Evolutionary conservation across 2,113 vertebrate species (phyloP).

Genomic region (Scomber japonicus): DNA sequence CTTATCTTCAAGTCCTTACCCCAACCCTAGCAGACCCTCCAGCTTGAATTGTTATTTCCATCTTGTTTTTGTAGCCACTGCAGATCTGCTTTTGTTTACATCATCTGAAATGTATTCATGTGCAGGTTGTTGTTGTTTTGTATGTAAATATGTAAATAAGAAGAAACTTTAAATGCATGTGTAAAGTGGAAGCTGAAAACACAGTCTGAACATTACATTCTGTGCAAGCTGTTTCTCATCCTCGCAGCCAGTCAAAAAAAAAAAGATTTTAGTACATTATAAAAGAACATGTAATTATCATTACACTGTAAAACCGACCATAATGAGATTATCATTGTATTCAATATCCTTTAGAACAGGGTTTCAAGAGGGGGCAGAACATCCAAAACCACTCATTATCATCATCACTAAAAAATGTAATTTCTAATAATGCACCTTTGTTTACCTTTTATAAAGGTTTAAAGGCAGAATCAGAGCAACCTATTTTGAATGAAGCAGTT

Average conservation of each 20-base stretch:
- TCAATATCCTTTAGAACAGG: conserved; percentile 22
- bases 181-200: background rate
- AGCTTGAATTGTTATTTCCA: conserved; percentile 29
- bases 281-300: conserved; percentile 36
- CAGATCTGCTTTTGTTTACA: conserved; percentile 20
- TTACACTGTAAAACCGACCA: conserved; percentile 37
- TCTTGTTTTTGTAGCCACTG: conserved; percentile 18
- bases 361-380: conserved; percentile 3
- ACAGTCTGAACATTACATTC: background rate
- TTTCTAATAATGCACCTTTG: conserved; percentile 16
- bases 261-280: conserved; percentile 25
- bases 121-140: conserved; percentile 27
- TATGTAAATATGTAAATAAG: background rate
- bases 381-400: conserved; percentile 18
- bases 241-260: background rate
- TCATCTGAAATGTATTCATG: conserved; percentile 26
- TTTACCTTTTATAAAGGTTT: conserved; percentile 10
- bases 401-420: background rate
- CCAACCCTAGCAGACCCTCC: conserved; percentile 38
- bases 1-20: conserved; percentile 18
- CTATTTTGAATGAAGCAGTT: background rate
- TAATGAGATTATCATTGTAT: conserved; percentile 30
- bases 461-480: background rate
- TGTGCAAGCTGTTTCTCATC: background rate
- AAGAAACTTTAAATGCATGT: background rate